These are phyloP conservation scores for Trissoscelio sp. DNA, from an alignment of 2,888 invertebrate genomes.

Conservation along the genomic window DNA sequence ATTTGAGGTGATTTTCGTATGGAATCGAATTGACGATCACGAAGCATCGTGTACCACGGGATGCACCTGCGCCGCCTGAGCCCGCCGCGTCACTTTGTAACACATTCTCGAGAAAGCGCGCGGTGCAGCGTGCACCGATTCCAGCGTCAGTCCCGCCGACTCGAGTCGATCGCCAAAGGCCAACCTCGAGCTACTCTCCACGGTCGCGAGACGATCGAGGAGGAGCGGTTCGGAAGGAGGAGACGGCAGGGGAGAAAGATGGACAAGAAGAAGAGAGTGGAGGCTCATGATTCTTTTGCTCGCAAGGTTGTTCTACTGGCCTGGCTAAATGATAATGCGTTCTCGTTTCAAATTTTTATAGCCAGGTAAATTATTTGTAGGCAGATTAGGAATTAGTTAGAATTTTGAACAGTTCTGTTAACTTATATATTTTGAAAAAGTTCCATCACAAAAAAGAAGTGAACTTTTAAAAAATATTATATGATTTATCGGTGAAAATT, in stretches of 20 bases:
- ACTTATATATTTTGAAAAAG: no score
- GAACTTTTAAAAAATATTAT: no score
- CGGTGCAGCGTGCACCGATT: slow-evolving; percentile 70
- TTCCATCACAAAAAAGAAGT: no score
- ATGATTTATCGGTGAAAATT: no score
- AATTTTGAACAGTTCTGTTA: no score
- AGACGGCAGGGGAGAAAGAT: slow-evolving; percentile 51
- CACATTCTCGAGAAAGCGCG: slow-evolving; percentile 67
- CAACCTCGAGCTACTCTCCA: slow-evolving; percentile 67
- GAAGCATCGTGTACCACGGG: slow-evolving; percentile 66
- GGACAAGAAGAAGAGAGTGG: slow-evolving; percentile 54
- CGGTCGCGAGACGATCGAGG: slow-evolving; percentile 66
- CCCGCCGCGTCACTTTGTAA: slow-evolving; percentile 68
- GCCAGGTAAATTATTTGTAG: no score
- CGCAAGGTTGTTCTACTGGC: slow-evolving; percentile 63
- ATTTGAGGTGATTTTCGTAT: background rate
- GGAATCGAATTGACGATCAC: slow-evolving; percentile 61
- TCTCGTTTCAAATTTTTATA: slow-evolving; percentile 47
- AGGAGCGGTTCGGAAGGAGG: slow-evolving; percentile 59
- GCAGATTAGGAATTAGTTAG: no score
- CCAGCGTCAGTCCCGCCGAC: slow-evolving; percentile 67
- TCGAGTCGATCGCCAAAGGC: slow-evolving; percentile 70
- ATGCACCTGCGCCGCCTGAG: slow-evolving; percentile 70
- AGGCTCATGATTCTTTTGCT: slow-evolving; percentile 63
- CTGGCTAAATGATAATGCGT: slow-evolving; percentile 48